Evolutionary conservation across 2,888 invertebrate species (phyloP).

Genomic region (Philopedon plagiatum): DNA sequence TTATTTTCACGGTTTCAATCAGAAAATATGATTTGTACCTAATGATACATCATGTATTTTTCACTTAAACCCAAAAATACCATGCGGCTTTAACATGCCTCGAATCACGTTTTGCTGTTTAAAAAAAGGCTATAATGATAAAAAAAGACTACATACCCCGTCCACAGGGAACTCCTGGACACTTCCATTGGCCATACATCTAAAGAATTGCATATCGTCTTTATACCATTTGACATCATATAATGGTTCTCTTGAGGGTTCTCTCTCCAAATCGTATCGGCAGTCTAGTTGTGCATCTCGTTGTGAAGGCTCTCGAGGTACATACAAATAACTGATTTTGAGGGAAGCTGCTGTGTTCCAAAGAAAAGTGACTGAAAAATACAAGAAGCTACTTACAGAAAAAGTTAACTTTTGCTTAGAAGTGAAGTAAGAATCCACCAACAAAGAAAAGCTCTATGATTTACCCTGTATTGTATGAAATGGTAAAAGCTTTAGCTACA

Average conservation of each 20-base stretch:
- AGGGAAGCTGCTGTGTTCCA: slow-evolving; percentile 39
- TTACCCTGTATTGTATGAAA: too few relatives aligned
- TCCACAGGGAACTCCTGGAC: slow-evolving; percentile 59
- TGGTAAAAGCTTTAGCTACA: too few relatives aligned
- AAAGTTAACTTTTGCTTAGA: too few relatives aligned
- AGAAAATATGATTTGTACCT: too few relatives aligned
- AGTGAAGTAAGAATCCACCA: too few relatives aligned
- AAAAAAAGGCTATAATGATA: background rate
- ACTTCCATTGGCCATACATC: slow-evolving; percentile 60
- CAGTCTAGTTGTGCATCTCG: slow-evolving; percentile 61
- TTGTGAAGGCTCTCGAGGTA: slow-evolving; percentile 59
- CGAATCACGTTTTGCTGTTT: too few relatives aligned
- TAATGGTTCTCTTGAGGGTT: slow-evolving; percentile 55
- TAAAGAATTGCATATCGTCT: slow-evolving; percentile 62
- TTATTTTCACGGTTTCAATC: too few relatives aligned
- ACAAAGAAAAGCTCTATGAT: too few relatives aligned
- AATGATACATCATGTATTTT: too few relatives aligned
- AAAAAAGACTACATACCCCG: slow-evolving; percentile 52
- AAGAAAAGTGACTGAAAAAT: slow-evolving; percentile 26
- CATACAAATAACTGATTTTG: slow-evolving; percentile 60
- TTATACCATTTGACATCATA: slow-evolving; percentile 66
- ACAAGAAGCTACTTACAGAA: too few relatives aligned
- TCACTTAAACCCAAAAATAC: too few relatives aligned
- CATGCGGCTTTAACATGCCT: too few relatives aligned
- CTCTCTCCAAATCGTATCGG: slow-evolving; percentile 59